A percentile compares a stretch with the other conserved stretches of the same genome.
These are phyloP conservation scores for Monoplex corrugatus DNA, from an alignment of 2,888 invertebrate species.

Conservation along the genomic window DNA sequence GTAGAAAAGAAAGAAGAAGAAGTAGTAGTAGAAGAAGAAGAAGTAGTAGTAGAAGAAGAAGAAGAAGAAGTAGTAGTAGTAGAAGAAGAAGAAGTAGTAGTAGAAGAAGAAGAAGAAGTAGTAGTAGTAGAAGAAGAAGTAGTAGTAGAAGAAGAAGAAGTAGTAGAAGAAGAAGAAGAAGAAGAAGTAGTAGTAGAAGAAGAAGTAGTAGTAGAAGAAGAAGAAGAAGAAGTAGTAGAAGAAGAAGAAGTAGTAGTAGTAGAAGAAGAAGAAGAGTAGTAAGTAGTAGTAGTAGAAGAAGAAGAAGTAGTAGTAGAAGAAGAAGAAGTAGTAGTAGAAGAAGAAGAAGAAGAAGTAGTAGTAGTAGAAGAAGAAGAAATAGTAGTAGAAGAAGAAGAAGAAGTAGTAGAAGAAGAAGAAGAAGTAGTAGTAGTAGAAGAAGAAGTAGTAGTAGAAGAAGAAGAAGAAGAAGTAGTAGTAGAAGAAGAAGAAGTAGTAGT, in stretches of 20 bases:
- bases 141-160: background rate
- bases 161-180: background rate
- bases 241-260: background rate
- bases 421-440: too few relatives aligned
- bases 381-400: too few relatives aligned
- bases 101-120: background rate
- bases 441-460: background rate
- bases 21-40: constrained; percentile 3
- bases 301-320: too few relatives aligned
- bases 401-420: too few relatives aligned
- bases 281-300: too few relatives aligned
- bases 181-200: background rate
- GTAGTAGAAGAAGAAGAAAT: too few relatives aligned
- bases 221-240: background rate
- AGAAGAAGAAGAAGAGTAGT: background rate
- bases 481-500: too few relatives aligned
- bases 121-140: background rate
- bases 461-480: too few relatives aligned
- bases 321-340: background rate
- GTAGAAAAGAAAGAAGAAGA: background rate
- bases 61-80: background rate
- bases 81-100: background rate
- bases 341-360: too few relatives aligned
- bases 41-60: background rate
- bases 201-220: background rate